Evolutionary conservation across 2,797 vertebrate species (phyloP).

Genomic region (Melanotaenia pygmaea): DNA sequence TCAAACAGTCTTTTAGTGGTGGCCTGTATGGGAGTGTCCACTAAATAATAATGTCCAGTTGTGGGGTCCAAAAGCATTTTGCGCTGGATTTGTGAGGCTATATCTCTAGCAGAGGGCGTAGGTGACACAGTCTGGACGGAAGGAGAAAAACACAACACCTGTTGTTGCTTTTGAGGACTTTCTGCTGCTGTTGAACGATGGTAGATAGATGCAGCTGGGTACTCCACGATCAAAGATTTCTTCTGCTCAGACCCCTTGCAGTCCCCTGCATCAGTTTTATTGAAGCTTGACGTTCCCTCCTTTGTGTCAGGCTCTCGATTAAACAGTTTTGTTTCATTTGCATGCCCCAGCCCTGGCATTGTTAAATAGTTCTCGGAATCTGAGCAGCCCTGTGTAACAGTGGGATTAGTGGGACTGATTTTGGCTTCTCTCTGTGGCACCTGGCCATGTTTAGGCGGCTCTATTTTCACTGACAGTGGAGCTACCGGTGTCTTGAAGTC

Average conservation of each 20-base stretch:
- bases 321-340: slow-evolving; percentile 60
- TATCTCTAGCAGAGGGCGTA: slow-evolving; percentile 69
- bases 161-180: slow-evolving; percentile 72
- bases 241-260: slow-evolving; percentile 67
- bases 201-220: slow-evolving; percentile 79
- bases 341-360: slow-evolving; percentile 84
- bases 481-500: slow-evolving; percentile 52
- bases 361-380: slow-evolving; percentile 92
- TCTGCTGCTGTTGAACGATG: slow-evolving; percentile 78
- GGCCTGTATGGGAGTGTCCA: slow-evolving; percentile 90
- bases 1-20: slow-evolving; percentile 91
- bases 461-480: slow-evolving; percentile 78
- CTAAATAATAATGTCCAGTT: slow-evolving; percentile 95
- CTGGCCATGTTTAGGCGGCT: slow-evolving; percentile 58
- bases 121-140: slow-evolving; percentile 61
- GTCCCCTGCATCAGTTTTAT: slow-evolving; percentile 35
- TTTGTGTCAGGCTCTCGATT: slow-evolving; percentile 32
- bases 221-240: slow-evolving; percentile 69
- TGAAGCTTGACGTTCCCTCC: slow-evolving; percentile 21
- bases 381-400: slow-evolving; percentile 33
- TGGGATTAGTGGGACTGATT: slow-evolving; percentile 59
- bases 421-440: slow-evolving; percentile 64
- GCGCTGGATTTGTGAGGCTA: slow-evolving; percentile 86
- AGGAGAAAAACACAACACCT: slow-evolving; percentile 84
- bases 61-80: slow-evolving; percentile 94